Conservation (phyloP, 1,140 invertebrate species). For the Aphelenchoides avenae region DNA sequence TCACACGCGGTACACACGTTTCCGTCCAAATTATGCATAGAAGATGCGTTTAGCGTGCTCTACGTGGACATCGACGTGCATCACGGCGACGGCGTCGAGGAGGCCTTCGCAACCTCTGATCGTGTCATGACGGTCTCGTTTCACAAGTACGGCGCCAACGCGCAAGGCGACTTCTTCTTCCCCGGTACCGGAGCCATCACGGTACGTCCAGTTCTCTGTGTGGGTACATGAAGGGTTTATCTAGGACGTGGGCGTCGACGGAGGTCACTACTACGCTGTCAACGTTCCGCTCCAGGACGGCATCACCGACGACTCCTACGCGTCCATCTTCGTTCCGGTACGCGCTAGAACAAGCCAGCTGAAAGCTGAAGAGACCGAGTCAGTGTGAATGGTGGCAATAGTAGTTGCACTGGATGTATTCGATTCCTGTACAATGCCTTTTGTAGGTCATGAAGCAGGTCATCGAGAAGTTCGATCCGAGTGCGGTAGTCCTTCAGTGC, state of each 20-base stretch:
- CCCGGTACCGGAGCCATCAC: slow-evolving; percentile 80
- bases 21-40: no score
- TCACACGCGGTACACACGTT: no score
- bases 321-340: slow-evolving; percentile 88
- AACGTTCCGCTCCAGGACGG: slow-evolving; percentile 65
- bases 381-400: no score
- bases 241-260: slow-evolving; percentile 66
- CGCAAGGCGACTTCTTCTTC: no score
- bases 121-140: slow-evolving; percentile 86
- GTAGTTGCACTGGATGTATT: no score
- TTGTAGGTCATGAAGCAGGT: no score
- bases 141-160: slow-evolving; percentile 85
- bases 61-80: slow-evolving; percentile 90
- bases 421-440: no score
- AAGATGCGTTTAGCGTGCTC: no score
- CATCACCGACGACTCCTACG: slow-evolving; percentile 65
- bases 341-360: no score
- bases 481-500: slow-evolving; percentile 86
- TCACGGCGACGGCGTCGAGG: slow-evolving; percentile 85
- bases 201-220: slow-evolving; percentile 59
- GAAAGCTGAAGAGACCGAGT: no score
- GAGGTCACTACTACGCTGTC: slow-evolving; percentile 64
- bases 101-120: slow-evolving; percentile 85
- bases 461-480: slow-evolving; percentile 67
- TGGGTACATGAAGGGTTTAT: slow-evolving; percentile 68